phyloP scores from a whole-genome alignment of 2,888 invertebrate genomes.

The Salpingus planirostris region DNA sequence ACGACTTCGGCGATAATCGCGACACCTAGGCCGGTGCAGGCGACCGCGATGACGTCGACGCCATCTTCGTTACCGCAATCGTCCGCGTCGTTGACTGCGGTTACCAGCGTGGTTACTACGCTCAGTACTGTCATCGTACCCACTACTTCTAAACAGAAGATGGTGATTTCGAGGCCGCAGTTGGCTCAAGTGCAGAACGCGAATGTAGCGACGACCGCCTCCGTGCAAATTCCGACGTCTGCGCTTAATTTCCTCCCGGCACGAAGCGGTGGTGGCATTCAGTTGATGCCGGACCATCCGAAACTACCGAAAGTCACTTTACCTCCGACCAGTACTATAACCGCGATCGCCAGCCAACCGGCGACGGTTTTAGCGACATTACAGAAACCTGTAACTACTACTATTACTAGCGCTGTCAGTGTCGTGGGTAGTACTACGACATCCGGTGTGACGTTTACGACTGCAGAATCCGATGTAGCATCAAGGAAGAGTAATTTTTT shows the following conservation, averaged over 20 bases:
- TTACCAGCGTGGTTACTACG: conserved; percentile 17
- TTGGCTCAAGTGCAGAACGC: too few relatives aligned
- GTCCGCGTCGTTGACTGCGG: background rate
- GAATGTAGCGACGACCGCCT: too few relatives aligned
- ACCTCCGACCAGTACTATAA: conserved; percentile 17
- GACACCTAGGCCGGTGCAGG: conserved; percentile 30
- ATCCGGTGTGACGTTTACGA: conserved; percentile 12
- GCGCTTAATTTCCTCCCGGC: conserved; percentile 23
- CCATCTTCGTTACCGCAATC: too few relatives aligned
- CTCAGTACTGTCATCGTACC: conserved; percentile 31
- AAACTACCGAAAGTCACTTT: conserved; percentile 29
- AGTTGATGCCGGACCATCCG: conserved; percentile 32
- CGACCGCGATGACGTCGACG: too few relatives aligned
- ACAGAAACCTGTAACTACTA: too few relatives aligned
- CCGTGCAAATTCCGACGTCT: conserved; percentile 8
- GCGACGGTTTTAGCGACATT: too few relatives aligned
- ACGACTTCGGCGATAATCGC: conserved; percentile 25
- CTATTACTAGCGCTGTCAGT: conserved; percentile 8
- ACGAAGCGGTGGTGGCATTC: conserved; percentile 23
- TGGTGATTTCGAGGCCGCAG: conserved; percentile 14
- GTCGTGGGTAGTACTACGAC: too few relatives aligned
- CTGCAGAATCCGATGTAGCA: conserved; percentile 11
- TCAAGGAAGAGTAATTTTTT: conserved; percentile 30
- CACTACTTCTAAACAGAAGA: conserved; percentile 32
- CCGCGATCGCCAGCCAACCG: too few relatives aligned